Percentiles rank a stretch among this genome's conserved stretches.
Evolutionary conservation across 1,140 invertebrate species (phyloP).

Genomic region (Brachionus asplanchnoidis): DNA sequence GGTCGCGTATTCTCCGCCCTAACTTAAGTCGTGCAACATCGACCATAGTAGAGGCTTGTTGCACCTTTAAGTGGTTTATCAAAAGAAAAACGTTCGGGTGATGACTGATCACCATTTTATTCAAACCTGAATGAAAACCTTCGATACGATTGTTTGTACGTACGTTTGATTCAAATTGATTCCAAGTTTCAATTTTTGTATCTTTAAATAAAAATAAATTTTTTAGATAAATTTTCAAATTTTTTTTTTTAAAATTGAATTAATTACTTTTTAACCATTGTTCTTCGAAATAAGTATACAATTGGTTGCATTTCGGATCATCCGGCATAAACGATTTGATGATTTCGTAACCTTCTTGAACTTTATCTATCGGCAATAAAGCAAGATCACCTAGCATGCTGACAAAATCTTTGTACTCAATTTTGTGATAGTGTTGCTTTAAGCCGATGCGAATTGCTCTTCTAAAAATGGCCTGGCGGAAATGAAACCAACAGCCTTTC

Average conservation of each 20-base stretch:
- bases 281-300: not conserved
- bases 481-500: conserved; percentile 9
- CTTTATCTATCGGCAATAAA: not conserved
- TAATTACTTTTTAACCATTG: not conserved
- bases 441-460: not conserved
- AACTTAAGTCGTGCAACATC: not conserved
- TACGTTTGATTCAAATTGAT: not conserved
- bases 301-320: not conserved
- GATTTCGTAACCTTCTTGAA: not conserved
- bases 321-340: not conserved
- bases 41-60: not conserved
- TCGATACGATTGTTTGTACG: conserved; percentile 2
- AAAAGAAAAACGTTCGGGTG: not conserved
- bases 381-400: not conserved
- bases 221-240: too few species aligned
- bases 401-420: not conserved
- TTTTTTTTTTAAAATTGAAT: too few species aligned
- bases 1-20: not conserved
- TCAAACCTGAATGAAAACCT: not conserved
- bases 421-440: not conserved
- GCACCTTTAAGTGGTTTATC: not conserved
- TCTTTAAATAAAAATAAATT: too few species aligned
- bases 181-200: not conserved
- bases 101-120: not conserved
- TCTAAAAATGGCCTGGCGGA: conserved; percentile 3